Base-by-base conservation (phyloP, 2,797 vertebrate genomes). In the Nannoperca obscura region DNA sequence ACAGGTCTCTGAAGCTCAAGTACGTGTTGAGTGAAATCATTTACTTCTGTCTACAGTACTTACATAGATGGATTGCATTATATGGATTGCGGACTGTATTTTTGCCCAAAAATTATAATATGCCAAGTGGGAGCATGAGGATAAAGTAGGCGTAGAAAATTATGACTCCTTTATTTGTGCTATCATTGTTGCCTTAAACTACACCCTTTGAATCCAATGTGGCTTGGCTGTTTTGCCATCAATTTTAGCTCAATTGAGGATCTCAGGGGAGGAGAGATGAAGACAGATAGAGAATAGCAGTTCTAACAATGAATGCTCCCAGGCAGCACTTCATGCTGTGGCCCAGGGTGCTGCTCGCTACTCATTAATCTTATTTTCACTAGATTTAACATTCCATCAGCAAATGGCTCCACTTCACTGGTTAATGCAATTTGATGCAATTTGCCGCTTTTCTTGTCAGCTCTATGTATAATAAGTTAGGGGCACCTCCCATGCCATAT, bases 281-380 rank as follows among this genome's bases (percentile, higher is more conserved):
- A 91, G 89, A 89, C 54, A 55, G 80, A 88, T 88, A 83, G 70
- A 90, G 76, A 88, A 81, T 89, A 89, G 72, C 78, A 65, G 86
- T 88, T 89, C 71, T 58, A 82, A 88, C 90, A 89, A 91, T 72
- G 78, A 90, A 63, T 19, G 74, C 82, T 91, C 82, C 67, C 55
- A 64, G 81, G 80, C 86, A 86, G 72, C 64, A 50, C 67, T 82
- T 82, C 88, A 79, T 80, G 79, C 81, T 74, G 73, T 78, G 83
- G 86, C 91, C 73, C 82, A 83, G 78, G 81, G 84, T 91, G 86
- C 91, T 74, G 73, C 77, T 80, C 60, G 24, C 67, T 89, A 47
- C 90, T 93, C 91, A 94, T 96, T 95, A 92, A 93, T 95, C 91
- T 92, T 93, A 89, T 93, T 93, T 92, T 90, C 89, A 90, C 83